phyloP scores from a whole-genome alignment of 2,113 vertebrate species.

The Megatriorchis doriae region DNA sequence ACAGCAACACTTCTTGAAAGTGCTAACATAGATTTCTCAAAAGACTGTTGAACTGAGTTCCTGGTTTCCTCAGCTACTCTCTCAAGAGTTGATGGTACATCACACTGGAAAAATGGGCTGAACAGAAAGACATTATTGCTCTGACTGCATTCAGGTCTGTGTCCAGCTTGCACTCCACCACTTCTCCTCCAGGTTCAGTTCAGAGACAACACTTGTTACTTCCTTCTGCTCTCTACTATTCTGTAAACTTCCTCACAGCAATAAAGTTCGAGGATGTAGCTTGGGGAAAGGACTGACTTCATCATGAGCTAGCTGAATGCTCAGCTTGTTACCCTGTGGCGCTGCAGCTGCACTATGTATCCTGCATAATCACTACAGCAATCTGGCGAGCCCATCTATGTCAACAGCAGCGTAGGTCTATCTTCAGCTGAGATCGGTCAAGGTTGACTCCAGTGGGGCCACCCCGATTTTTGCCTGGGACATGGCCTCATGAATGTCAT shows the following conservation, averaged over 20 bases:
- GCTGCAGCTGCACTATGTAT: neutral
- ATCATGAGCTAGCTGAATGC: neutral
- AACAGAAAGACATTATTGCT: neutral
- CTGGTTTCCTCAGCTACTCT: neutral
- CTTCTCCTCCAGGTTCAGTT: neutral
- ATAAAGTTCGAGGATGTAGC: neutral
- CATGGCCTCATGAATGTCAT: neutral
- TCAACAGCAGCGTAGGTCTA: neutral
- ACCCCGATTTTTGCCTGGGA: neutral
- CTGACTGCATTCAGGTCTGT: neutral
- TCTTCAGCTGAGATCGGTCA: neutral
- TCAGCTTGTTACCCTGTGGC: neutral
- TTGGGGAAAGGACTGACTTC: neutral
- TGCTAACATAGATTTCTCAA: neutral
- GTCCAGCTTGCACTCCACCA: neutral
- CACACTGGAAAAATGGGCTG: neutral
- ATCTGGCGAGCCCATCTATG: neutral
- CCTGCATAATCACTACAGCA: neutral
- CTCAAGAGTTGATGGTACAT: neutral
- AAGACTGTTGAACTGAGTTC: neutral
- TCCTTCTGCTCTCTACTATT: neutral
- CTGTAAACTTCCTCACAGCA: neutral
- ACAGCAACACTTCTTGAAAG: neutral
- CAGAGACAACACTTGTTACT: neutral
- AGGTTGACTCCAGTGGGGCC: neutral